Conservation (phyloP, 2,797 vertebrate genomes). For the Holocentrus rufus region DNA sequence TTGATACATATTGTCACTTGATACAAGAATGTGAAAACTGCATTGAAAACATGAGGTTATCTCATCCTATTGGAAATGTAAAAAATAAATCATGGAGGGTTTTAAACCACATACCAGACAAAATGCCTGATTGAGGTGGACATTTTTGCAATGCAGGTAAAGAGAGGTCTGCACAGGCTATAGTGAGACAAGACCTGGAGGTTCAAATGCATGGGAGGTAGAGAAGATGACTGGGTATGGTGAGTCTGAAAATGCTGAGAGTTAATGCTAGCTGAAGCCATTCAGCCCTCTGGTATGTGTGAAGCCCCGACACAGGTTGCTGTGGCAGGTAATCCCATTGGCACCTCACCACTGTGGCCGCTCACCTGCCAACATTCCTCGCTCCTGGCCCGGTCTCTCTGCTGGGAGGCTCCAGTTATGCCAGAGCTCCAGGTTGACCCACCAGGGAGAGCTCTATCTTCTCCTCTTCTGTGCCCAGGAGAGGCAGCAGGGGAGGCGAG, state of each 20-base stretch:
- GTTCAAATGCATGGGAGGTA: neutral
- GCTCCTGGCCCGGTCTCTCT: slow-evolving; percentile 37
- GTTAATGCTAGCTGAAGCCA: slow-evolving; percentile 38
- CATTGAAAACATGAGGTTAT: neutral
- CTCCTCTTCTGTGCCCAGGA: slow-evolving; percentile 43
- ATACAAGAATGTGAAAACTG: neutral
- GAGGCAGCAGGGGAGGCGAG: slow-evolving; percentile 30
- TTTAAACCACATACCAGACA: no score
- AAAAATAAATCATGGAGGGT: no score
- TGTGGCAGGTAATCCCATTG: slow-evolving; percentile 51
- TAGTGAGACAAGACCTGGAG: slow-evolving; percentile 16
- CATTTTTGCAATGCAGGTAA: slow-evolving; percentile 19
- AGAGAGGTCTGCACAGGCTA: slow-evolving; percentile 11
- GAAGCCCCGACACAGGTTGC: slow-evolving; percentile 33
- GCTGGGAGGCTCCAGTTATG: slow-evolving; percentile 49
- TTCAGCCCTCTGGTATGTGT: slow-evolving; percentile 48
- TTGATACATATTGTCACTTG: neutral
- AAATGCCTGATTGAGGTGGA: neutral
- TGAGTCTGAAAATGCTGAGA: slow-evolving; percentile 23
- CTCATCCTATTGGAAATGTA: no score
- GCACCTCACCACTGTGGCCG: slow-evolving; percentile 34
- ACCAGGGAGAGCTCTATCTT: slow-evolving; percentile 54
- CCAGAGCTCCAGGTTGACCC: slow-evolving; percentile 62
- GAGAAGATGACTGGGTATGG: slow-evolving; percentile 17
- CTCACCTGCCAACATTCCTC: slow-evolving; percentile 57